phyloP scores from a whole-genome alignment of 1,140 invertebrate genomes.

The Phortica variegata region DNA sequence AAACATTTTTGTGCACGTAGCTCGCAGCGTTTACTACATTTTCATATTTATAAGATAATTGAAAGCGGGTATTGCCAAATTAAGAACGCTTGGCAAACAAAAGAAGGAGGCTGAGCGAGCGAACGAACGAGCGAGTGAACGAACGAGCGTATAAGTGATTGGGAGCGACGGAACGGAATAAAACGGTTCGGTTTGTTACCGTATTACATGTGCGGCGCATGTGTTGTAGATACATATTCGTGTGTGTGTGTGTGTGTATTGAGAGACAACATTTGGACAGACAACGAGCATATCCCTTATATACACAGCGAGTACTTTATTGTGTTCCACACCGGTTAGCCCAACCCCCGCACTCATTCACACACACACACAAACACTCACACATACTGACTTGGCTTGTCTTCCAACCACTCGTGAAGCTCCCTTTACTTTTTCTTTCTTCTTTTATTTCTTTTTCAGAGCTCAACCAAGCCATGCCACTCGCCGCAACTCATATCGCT shows the following conservation, averaged over 20 bases:
- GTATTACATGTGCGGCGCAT: too few species aligned
- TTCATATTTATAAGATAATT: constrained; percentile 58
- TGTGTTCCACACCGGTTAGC: constrained; percentile 42
- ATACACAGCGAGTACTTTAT: constrained; percentile 54
- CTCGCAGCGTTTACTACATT: constrained; percentile 46
- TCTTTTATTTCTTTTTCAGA: constrained; percentile 13
- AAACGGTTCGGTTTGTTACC: too few species aligned
- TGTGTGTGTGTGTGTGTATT: constrained; percentile 9
- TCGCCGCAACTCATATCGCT: too few species aligned
- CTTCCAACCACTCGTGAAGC: too few species aligned
- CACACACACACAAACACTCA: too few species aligned
- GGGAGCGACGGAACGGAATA: too few species aligned
- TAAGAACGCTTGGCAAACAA: constrained; percentile 55
- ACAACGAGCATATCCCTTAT: constrained; percentile 46
- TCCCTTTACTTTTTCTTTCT: constrained; percentile 25
- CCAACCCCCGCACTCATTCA: too few species aligned
- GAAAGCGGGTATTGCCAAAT: constrained; percentile 58
- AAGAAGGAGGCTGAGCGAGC: constrained; percentile 16
- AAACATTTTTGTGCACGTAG: constrained; percentile 20
- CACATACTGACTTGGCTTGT: too few species aligned
- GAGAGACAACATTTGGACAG: constrained; percentile 32
- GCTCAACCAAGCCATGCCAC: background rate
- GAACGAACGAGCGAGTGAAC: too few species aligned
- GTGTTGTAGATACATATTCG: background rate
- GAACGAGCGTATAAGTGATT: too few species aligned